Evolutionary conservation across 2,888 invertebrate genomes (phyloP), one percentile per base, ranked within the genome.

Genomic region (Urechis unicinctus): DNA sequence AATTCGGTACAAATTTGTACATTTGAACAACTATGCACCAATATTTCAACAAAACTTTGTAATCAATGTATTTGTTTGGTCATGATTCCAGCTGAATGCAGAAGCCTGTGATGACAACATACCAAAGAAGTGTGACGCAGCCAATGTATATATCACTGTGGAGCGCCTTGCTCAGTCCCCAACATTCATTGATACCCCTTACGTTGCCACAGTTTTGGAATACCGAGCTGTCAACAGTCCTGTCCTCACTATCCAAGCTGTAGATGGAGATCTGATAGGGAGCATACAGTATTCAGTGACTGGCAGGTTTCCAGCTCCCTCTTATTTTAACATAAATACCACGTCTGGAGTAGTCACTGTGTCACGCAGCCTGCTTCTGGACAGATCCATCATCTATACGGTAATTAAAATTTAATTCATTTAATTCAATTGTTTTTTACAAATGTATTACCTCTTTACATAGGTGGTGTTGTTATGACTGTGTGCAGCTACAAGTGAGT

Each of bases 251-350:
- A 60, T 58, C 28, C 44, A 25, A 36, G 57, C 59, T 3, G 53
- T 54, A 29, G 62, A 36, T 36, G 9, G 9, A 17, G 36, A 61
- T 43, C 52, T 53, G 50, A 50, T 46, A 21, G 61, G 60, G n/a
- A 57, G 26, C 29, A 56, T 63, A 4, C 53, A 55, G 30, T 63
- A 62, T 47, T 60, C 60, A 2, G 54, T 60, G 2, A 42, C 58
- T 13, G 63, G 63, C 1, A 30, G 60, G 1, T 58, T 57, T 3
- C 63, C 63, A 1, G 63, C 63, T 28, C 58, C 63, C 2, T 55
- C 61, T 13, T 73, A 66, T 57, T 73, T 73, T 59, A 60, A 53
- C 48, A 59, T 70, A 45, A 61, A 68, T 42, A 50, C 61, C 4
- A 25, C 28, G 22, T 59, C 60, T 24, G 69, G 72, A n/a, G 60